Evolutionary conservation across 2,888 invertebrate genomes (phyloP).

Genomic region (Pyrrhosoma nymphula): DNA sequence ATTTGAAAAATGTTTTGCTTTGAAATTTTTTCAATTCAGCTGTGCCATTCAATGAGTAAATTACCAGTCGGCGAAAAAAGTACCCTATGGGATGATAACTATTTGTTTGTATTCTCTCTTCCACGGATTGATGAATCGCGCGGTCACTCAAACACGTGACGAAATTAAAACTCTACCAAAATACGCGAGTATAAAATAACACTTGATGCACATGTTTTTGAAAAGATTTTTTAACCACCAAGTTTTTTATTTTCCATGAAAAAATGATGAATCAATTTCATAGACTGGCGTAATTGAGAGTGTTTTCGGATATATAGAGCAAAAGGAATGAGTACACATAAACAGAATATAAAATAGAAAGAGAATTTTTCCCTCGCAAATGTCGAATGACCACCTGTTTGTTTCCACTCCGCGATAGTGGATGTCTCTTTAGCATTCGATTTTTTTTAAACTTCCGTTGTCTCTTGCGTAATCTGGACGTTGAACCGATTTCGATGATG

Average conservation of each 20-base stretch:
- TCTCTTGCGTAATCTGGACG: not conserved
- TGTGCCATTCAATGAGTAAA: not conserved
- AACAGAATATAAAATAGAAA: slow-evolving; percentile 27
- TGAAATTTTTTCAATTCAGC: not conserved
- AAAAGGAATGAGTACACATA: slow-evolving; percentile 19
- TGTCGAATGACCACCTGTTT: slow-evolving; percentile 32
- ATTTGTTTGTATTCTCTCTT: slow-evolving; percentile 4
- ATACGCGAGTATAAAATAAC: not conserved
- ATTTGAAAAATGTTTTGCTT: not conserved
- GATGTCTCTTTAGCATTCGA: not conserved
- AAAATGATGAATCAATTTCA: slow-evolving; percentile 32
- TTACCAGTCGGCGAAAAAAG: not conserved
- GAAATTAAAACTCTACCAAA: slow-evolving; percentile 2
- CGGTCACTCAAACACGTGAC: slow-evolving; percentile 32
- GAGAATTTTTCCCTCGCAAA: not conserved
- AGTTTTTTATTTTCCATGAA: not conserved
- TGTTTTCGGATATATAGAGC: not conserved
- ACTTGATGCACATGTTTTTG: not conserved
- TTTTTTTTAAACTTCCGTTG: not conserved
- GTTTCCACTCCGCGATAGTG: not conserved
- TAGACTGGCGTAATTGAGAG: not conserved
- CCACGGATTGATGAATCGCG: not conserved
- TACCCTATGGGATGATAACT: not conserved
- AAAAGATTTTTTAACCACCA: not conserved
- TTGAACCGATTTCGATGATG: not conserved